Base-by-base conservation (phyloP, 2,888 invertebrate species). In the Abrostola tripartita region DNA sequence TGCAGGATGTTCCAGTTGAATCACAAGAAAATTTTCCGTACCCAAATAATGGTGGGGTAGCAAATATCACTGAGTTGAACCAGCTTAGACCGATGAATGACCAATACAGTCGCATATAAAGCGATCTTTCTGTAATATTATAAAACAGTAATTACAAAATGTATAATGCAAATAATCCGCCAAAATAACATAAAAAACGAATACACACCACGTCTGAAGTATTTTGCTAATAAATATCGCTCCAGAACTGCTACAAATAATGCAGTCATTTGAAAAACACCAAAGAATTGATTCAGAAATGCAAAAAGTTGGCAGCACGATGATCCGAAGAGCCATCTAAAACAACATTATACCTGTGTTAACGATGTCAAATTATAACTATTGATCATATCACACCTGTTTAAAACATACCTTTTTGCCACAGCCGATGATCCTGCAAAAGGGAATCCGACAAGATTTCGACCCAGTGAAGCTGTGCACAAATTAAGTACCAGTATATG, bases 321-420 rank as follows among this genome's bases (percentile, higher is more conserved):
- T 66, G 91, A 83, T 49, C 95, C 95, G 81, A 95, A 95, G 54
- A 95, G 81, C 95, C 95, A 95, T 91, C 95, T 95, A 86, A 67
- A 92, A 91, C 24, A 24, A 24, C 24, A 24, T 1, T 24, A 24
- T 24, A 24, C 4, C 24, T 24, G 4, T 24, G 24, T 24, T 24
- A 24, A 24, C 1, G 24, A 24, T 24, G 24, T 24, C 24, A 24
- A 24, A 24, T 24, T 24, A 24, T 24, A 2, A 24, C 24, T 24
- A 24, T 24, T 24, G 24, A 2, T 24, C 24, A 24, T 24, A 24
- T 2, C 24, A 24, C 1, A 24, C 1, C 4, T 24, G 24, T 24
- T 24, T 24, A 24, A 65, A 61, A 44, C 57, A 73, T 71, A 95
- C 95, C 95, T 93, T 85, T 93, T 94, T 65, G 92, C 92, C 79